Evolutionary conservation across 1,140 invertebrate genomes (phyloP).

Genomic region (Calliphora vicina): DNA sequence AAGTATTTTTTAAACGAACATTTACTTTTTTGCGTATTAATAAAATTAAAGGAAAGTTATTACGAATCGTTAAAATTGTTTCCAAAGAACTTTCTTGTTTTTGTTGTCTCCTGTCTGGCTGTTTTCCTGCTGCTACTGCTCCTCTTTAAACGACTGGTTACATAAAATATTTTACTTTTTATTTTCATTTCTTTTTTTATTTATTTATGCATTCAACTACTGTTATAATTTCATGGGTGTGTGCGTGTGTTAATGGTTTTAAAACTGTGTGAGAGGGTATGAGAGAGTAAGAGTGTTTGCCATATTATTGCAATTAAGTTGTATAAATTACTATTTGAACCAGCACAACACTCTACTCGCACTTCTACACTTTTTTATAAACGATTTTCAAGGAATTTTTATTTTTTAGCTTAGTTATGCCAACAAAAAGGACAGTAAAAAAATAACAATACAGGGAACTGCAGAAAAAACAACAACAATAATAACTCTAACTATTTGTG

Average conservation of each 20-base stretch:
- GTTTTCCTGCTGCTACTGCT: no score
- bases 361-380: not conserved
- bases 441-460: not conserved
- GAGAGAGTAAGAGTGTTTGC: not conserved
- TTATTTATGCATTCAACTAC: not conserved
- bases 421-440: not conserved
- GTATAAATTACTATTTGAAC: slow-evolving; percentile 20
- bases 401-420: not conserved
- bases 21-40: no score
- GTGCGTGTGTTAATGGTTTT: not conserved
- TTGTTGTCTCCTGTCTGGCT: not conserved
- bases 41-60: not conserved
- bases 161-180: not conserved
- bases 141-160: no score
- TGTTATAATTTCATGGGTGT: not conserved
- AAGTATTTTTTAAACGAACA: no score
- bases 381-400: not conserved
- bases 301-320: slow-evolving; percentile 12
- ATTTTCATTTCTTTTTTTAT: not conserved
- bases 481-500: not conserved
- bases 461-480: not conserved
- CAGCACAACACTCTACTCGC: not conserved
- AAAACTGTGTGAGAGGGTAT: not conserved
- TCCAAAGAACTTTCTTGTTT: not conserved
- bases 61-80: not conserved